phyloP scores from a whole-genome alignment of 2,797 vertebrate species.

The Bovichtus variegatus region DNA sequence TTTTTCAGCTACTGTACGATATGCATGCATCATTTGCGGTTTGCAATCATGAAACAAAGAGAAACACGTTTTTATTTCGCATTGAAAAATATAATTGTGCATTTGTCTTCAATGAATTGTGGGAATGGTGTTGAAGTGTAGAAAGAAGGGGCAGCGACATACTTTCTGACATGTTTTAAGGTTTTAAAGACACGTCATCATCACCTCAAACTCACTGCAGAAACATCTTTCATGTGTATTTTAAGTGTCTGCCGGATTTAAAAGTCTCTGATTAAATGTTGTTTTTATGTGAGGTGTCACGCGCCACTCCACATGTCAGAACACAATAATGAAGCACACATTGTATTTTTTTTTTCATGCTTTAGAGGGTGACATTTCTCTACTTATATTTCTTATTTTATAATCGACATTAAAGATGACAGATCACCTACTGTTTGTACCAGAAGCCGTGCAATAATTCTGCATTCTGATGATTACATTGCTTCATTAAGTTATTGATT shows the following conservation, averaged over 20 bases:
- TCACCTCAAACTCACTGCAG: background rate
- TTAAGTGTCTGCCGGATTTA: too few species aligned
- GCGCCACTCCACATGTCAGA: background rate
- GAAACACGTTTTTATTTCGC: too few species aligned
- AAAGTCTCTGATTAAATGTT: too few species aligned
- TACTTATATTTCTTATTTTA: background rate
- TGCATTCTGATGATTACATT: background rate
- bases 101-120: too few species aligned
- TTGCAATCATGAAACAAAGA: background rate
- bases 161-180: too few species aligned
- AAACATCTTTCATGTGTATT: too few species aligned
- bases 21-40: background rate
- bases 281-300: too few species aligned
- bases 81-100: background rate
- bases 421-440: background rate
- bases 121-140: background rate
- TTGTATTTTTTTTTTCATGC: background rate
- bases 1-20: background rate
- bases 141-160: background rate
- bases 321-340: background rate
- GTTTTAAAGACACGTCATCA: background rate
- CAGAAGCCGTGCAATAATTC: background rate
- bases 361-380: background rate
- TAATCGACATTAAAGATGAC: background rate
- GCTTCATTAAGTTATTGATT: background rate